These are phyloP conservation scores for Caprella mutica DNA, from an alignment of 2,888 invertebrate genomes.

Conservation along the genomic window DNA sequence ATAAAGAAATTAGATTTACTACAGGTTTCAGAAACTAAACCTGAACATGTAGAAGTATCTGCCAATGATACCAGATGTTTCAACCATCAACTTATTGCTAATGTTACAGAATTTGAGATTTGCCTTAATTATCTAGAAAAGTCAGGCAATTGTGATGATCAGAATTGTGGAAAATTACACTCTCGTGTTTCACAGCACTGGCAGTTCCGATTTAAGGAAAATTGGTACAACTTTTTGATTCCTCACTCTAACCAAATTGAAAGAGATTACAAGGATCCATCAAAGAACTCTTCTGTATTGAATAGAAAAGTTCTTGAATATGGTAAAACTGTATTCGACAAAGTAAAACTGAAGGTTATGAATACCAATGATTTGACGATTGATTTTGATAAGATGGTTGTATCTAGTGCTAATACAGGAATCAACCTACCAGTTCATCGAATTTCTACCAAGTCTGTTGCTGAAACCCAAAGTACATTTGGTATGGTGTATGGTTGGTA, in stretches of 20 bases:
- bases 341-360: not conserved
- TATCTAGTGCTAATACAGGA: not conserved
- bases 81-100: too few species aligned
- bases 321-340: not conserved
- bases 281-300: not conserved
- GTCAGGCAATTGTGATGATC: too few species aligned
- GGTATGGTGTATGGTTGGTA: slow-evolving; percentile 1
- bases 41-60: too few species aligned
- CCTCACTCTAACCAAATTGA: not conserved
- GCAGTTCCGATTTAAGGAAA: not conserved
- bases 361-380: not conserved
- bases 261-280: not conserved
- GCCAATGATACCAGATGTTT: too few species aligned
- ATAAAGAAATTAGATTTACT: too few species aligned
- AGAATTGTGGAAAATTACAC: too few species aligned
- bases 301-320: not conserved
- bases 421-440: not conserved
- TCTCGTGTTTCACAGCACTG: slow-evolving; percentile 4
- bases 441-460: not conserved
- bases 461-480: not conserved
- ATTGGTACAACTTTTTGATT: slow-evolving; percentile 2
- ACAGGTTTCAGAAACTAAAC: too few species aligned
- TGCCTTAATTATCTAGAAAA: too few species aligned
- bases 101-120: too few species aligned
- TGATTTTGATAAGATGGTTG: slow-evolving; percentile 2